These are phyloP conservation scores for Formicarius rufipectus DNA, from an alignment of 2,113 vertebrate genomes.

Conservation along the genomic window DNA sequence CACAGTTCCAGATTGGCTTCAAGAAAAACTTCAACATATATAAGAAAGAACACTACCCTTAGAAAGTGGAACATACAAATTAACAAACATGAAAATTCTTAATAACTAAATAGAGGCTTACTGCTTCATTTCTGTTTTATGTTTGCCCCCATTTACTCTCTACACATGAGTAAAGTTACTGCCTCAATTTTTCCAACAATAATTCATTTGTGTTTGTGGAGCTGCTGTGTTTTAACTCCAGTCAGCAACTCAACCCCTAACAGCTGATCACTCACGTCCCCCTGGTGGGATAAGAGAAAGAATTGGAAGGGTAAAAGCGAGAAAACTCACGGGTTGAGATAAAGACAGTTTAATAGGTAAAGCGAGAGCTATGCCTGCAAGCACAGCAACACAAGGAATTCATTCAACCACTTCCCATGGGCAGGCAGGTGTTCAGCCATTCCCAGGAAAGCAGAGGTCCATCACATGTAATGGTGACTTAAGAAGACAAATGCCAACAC, in stretches of 20 bases:
- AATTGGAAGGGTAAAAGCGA: neutral
- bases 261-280: accelerated
- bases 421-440: neutral
- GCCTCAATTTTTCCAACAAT: neutral
- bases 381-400: neutral
- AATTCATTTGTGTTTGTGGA: neutral
- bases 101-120: neutral
- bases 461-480: neutral
- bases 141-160: neutral
- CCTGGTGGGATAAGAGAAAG: neutral
- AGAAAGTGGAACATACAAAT: neutral
- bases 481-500: neutral
- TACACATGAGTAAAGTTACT: neutral
- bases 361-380: neutral
- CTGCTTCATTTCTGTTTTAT: neutral
- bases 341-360: neutral
- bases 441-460: neutral
- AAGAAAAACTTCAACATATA: neutral
- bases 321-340: neutral
- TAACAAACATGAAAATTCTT: neutral
- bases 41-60: neutral
- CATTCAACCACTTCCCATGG: neutral
- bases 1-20: neutral
- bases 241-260: neutral
- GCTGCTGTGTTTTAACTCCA: neutral